Evolutionary conservation across 2,888 invertebrate genomes (phyloP).

Genomic region (Saturnia pavonia): DNA sequence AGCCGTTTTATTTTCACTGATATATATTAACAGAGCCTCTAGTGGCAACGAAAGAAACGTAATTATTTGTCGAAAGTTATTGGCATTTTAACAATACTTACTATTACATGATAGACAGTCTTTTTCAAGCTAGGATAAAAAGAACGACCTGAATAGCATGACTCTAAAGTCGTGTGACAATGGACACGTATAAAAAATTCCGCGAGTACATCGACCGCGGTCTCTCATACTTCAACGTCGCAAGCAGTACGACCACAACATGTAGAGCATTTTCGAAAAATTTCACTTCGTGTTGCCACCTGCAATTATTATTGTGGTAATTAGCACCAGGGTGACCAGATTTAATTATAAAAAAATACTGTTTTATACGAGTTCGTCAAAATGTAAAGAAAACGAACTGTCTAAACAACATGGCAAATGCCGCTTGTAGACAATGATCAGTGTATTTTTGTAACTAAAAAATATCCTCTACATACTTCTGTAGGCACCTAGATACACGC

Average conservation of each 20-base stretch:
- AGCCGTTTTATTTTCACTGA: background rate
- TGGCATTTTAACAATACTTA: too few relatives aligned
- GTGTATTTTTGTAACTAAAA: background rate
- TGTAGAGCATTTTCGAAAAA: constrained; percentile 20
- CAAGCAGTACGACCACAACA: background rate
- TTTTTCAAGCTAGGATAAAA: too few relatives aligned
- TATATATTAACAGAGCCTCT: background rate
- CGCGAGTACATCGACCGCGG: constrained; percentile 20
- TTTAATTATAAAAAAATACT: background rate
- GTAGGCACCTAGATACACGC: too few relatives aligned
- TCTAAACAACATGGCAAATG: background rate
- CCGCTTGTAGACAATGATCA: background rate
- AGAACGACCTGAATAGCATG: too few relatives aligned
- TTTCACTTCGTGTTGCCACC: constrained; percentile 19
- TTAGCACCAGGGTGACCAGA: background rate
- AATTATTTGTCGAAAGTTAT: too few relatives aligned
- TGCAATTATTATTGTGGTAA: background rate
- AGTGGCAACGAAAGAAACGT: background rate
- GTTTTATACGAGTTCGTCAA: background rate
- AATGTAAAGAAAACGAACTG: background rate
- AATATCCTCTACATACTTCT: background rate
- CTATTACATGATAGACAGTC: too few relatives aligned
- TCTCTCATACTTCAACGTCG: constrained; percentile 7
- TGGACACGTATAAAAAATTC: constrained; percentile 33
- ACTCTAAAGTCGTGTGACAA: constrained; percentile 28